phyloP scores from a whole-genome alignment of 1,140 invertebrate genomes.

The Latrodectus geometricus region DNA sequence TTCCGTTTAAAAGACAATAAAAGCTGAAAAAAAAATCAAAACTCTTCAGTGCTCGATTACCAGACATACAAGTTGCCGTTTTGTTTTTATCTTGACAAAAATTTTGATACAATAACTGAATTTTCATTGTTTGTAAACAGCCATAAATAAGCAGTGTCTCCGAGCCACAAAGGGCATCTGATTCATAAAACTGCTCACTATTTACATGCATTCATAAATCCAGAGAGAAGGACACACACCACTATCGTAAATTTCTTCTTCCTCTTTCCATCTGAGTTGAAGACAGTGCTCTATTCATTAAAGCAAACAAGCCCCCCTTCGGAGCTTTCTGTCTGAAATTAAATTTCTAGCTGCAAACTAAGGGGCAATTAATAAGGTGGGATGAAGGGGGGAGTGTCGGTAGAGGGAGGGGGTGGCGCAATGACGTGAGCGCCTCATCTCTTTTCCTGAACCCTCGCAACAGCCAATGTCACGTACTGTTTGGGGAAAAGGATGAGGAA shows the following conservation, averaged over 20 bases:
- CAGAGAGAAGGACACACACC: background rate
- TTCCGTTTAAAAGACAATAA: too few relatives aligned
- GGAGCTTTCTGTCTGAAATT: conserved; percentile 8
- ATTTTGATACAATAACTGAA: too few relatives aligned
- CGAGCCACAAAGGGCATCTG: background rate
- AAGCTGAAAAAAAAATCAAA: too few relatives aligned
- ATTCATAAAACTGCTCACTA: background rate
- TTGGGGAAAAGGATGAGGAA: conserved; percentile 1
- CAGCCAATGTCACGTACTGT: conserved; percentile 17
- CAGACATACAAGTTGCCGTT: too few relatives aligned
- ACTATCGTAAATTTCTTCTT: too few relatives aligned
- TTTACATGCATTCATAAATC: background rate
- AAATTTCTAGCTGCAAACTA: conserved; percentile 21
- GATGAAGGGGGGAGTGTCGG: too few relatives aligned
- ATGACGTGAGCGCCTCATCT: background rate
- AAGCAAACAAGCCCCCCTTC: background rate
- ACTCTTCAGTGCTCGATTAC: too few relatives aligned
- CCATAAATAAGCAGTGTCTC: too few relatives aligned
- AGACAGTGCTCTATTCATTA: conserved; percentile 39
- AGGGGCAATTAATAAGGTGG: conserved; percentile 18
- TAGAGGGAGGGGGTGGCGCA: background rate
- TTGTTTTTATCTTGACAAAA: too few relatives aligned
- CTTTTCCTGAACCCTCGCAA: background rate
- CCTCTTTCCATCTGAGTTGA: background rate
- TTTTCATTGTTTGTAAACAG: too few relatives aligned